Percentiles rank a stretch among this genome's conserved stretches.
Evolutionary conservation across 2,797 vertebrate genomes (phyloP).

Genomic region (Anas capensis): DNA sequence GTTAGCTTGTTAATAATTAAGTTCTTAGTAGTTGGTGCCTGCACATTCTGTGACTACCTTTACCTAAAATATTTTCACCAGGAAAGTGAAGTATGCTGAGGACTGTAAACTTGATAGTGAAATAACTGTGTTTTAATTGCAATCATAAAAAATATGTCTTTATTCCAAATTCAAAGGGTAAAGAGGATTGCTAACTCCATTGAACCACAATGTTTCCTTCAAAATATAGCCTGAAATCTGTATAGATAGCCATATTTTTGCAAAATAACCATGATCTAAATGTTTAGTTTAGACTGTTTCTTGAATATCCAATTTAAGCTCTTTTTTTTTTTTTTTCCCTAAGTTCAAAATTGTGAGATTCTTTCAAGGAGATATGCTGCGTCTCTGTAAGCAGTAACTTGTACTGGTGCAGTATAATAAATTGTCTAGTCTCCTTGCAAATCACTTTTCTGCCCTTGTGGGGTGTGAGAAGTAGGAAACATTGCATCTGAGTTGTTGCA

Average conservation of each 20-base stretch:
- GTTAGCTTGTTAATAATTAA: not conserved
- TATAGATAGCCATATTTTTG: not conserved
- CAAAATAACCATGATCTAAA: not conserved
- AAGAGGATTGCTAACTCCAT: not conserved
- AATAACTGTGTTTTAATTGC: not conserved
- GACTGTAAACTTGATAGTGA: not conserved
- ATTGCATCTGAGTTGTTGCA: not conserved
- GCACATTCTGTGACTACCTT: not conserved
- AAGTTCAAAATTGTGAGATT: not conserved
- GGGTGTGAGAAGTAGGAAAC: not conserved
- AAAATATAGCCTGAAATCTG: not conserved
- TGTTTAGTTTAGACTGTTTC: not conserved
- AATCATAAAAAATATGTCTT: not conserved
- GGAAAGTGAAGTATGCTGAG: not conserved
- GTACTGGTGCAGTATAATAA: not conserved
- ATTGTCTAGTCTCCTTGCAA: not conserved
- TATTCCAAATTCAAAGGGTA: not conserved
- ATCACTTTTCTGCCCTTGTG: not conserved
- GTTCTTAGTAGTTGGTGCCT: not conserved
- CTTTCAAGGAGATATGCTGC: not conserved
- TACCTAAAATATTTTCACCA: not conserved
- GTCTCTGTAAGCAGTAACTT: not conserved
- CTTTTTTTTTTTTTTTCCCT: not conserved
- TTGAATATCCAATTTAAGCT: not conserved
- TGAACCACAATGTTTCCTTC: not conserved